phyloP scores from a whole-genome alignment of 2,113 vertebrate genomes.

The Dermatemys mawii region DNA sequence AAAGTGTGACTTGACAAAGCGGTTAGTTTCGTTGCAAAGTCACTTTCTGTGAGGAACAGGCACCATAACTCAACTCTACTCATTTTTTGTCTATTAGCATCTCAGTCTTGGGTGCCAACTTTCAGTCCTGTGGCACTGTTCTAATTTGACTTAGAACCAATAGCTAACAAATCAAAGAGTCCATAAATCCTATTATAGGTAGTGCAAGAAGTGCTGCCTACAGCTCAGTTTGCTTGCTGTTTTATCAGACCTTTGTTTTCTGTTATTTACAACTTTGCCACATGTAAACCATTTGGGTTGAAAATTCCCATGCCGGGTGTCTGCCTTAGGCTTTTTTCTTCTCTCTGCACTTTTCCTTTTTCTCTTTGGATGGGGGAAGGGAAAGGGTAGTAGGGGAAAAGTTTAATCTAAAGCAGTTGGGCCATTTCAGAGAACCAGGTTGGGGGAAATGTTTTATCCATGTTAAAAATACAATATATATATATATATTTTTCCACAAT shows the following conservation, averaged over 20 bases:
- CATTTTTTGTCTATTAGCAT: not conserved
- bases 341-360: no score
- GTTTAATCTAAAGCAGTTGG: not conserved
- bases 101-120: not conserved
- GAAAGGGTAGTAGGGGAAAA: not conserved
- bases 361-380: no score
- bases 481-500: no score
- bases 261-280: not conserved
- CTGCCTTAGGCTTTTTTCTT: not conserved
- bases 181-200: not conserved
- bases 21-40: not conserved
- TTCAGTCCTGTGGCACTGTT: not conserved
- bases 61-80: not conserved
- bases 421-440: not conserved
- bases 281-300: not conserved
- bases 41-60: not conserved
- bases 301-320: not conserved
- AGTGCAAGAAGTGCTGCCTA: not conserved
- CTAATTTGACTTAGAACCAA: not conserved
- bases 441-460: not conserved
- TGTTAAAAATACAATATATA: no score
- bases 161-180: not conserved
- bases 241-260: not conserved
- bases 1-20: not conserved
- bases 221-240: not conserved